phyloP scores from a whole-genome alignment of 2,113 vertebrate genomes.

The Eclectus roratus region DNA sequence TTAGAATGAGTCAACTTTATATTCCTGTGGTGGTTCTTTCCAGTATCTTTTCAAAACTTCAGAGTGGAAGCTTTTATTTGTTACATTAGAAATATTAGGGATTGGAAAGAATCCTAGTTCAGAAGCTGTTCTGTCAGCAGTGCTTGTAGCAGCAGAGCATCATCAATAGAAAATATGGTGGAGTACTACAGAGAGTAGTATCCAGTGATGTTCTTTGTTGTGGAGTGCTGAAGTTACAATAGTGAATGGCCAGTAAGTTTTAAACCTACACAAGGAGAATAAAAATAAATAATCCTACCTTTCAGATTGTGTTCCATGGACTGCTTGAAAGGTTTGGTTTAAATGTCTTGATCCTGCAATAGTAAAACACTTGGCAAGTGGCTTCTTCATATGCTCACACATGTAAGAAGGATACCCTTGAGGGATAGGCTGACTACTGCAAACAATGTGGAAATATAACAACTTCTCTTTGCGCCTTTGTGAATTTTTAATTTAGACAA shows the following conservation, averaged over 20 bases:
- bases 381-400: background rate
- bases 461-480: background rate
- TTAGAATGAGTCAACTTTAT: background rate
- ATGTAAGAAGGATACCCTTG: background rate
- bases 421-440: background rate
- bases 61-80: background rate
- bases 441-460: background rate
- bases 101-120: background rate
- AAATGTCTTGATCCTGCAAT: constrained; percentile 49
- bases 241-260: background rate
- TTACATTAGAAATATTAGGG: background rate
- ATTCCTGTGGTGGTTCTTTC: background rate
- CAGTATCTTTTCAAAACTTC: background rate
- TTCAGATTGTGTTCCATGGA: constrained; percentile 30
- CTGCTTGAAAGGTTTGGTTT: constrained; percentile 32
- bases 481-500: constrained; percentile 5
- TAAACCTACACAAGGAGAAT: background rate
- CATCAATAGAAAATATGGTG: background rate
- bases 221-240: background rate
- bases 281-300: constrained; percentile 41
- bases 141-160: background rate
- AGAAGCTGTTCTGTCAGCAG: background rate
- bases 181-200: background rate
- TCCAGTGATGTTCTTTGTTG: background rate
- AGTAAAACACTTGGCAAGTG: background rate